Conservation (phyloP, 2,888 invertebrate species). For the Teleiodes luculella region DNA sequence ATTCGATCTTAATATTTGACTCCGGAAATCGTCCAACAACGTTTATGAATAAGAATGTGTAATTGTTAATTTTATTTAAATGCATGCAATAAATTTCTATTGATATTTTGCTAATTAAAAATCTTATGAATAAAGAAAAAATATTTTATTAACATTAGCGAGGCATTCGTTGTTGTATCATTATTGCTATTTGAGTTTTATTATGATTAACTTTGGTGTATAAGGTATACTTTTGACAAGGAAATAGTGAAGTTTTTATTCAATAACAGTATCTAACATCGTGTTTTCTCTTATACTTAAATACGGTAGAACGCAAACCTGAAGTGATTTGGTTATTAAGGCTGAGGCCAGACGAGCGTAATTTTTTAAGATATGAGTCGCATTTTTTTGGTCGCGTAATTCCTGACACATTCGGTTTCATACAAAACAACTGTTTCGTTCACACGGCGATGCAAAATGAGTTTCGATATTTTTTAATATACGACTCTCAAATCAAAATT, state of each 20-base stretch:
- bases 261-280: conserved; percentile 49
- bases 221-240: conserved; percentile 38
- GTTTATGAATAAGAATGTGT: conserved; percentile 45
- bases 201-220: conserved; percentile 49
- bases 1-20: conserved; percentile 25
- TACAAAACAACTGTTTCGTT: too few relatives aligned
- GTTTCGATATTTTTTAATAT: too few relatives aligned
- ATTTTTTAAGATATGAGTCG: too few relatives aligned
- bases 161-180: conserved; percentile 60
- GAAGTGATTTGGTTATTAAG: background rate
- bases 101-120: conserved; percentile 68
- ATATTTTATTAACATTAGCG: conserved; percentile 59
- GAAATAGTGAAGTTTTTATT: conserved; percentile 45
- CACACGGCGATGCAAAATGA: too few relatives aligned
- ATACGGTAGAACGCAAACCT: conserved; percentile 9
- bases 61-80: conserved; percentile 64
- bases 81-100: conserved; percentile 72
- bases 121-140: conserved; percentile 43
- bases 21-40: conserved; percentile 59
- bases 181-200: conserved; percentile 50
- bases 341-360: too few relatives aligned
- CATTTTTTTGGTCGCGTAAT: too few relatives aligned
- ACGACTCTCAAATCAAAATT: too few relatives aligned
- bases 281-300: conserved; percentile 35
- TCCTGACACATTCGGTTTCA: too few relatives aligned